Evolutionary conservation across 53 echinoderm and acorn worm species (phyloP).

Genomic region (Echinarachnius parma): DNA sequence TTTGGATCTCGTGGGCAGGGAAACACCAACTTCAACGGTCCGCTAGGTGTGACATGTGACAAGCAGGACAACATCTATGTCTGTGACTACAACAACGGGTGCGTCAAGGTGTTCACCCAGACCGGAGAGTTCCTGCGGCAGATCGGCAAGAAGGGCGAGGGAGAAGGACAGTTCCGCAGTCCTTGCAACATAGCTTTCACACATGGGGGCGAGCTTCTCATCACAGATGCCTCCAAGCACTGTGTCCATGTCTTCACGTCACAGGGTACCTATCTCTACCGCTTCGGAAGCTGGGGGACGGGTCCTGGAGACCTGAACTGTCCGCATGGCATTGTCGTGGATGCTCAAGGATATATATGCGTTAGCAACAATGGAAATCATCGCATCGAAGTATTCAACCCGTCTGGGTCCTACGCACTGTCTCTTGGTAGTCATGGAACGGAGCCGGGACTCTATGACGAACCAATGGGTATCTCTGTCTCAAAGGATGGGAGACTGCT

Average conservation of each 20-base stretch:
- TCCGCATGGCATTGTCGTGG: conserved; percentile 81
- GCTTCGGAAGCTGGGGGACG: conserved; percentile 89
- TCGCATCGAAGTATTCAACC: conserved; percentile 88
- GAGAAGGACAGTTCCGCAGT: conserved; percentile 76
- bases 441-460: conserved; percentile 83
- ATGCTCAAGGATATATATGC: conserved; percentile 77
- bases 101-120: conserved; percentile 78
- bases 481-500: conserved; percentile 74
- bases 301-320: conserved; percentile 92
- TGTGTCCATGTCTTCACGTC: conserved; percentile 86
- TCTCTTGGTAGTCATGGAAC: conserved; percentile 75
- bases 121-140: conserved; percentile 60
- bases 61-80: conserved; percentile 76
- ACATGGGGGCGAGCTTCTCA: conserved; percentile 74
- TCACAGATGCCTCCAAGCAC: conserved; percentile 87
- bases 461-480: conserved; percentile 73
- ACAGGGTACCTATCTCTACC: conserved; percentile 87
- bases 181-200: conserved; percentile 72
- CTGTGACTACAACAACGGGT: conserved; percentile 85
- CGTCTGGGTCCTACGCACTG: conserved; percentile 78
- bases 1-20: conserved; percentile 75
- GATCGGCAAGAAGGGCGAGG: conserved; percentile 76
- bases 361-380: conserved; percentile 93
- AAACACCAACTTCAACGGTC: conserved; percentile 58
- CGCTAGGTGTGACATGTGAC: conserved; percentile 77